Base-by-base conservation (phyloP, 2,797 vertebrate genomes). In the Salmo trutta region DNA sequence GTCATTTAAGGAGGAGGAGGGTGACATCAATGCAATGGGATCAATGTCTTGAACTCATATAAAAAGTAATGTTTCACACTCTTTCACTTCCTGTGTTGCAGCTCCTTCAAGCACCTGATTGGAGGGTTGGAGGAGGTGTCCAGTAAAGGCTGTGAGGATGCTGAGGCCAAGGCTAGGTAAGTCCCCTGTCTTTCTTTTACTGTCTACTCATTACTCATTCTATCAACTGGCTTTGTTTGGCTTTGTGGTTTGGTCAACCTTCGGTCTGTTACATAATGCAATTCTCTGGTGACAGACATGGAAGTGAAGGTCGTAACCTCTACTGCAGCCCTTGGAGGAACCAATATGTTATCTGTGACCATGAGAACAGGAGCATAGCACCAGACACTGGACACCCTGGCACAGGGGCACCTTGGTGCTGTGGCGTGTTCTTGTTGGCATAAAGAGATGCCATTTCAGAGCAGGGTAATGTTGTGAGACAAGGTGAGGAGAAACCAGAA, bases 151-250 rank as follows among this genome's bases (percentile, higher is more conserved):
- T 96, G 96, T 3, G 98, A 99, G 86, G 97, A 99, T 68, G 97
- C 97, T 21, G 98, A 98, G 86, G 97, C 97, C 73, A 99, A 99
- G 95, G 98, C 98, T 91, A 98, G 97, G 98, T 99, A 96, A 96
- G 97, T 94, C 21, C 41, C 41, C 10, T 47, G 41, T 47, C 41
- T 47, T 47, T 47, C 41, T 47, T 47, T 47, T 10, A 47, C 41
- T 12, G 41, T 47, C 41, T 64, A 64, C 24, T 24, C 10, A 24
- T 64, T 27, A 21, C n/a, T 3, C n/a, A 59, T 21, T 21, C n/a
- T 21, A 59, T 59, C 56, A 19, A 21, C 19, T 10, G 56, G 56
- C 19, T 7, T 59, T n/a, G 19, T n/a, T 59, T 59, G 56, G 56
- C 19, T 59, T 1, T 59, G 56, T 59, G 56, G n/a, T 59, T n/a